phyloP scores from a whole-genome alignment of 2,113 vertebrate species.

The Cryptotis parvus region DNA sequence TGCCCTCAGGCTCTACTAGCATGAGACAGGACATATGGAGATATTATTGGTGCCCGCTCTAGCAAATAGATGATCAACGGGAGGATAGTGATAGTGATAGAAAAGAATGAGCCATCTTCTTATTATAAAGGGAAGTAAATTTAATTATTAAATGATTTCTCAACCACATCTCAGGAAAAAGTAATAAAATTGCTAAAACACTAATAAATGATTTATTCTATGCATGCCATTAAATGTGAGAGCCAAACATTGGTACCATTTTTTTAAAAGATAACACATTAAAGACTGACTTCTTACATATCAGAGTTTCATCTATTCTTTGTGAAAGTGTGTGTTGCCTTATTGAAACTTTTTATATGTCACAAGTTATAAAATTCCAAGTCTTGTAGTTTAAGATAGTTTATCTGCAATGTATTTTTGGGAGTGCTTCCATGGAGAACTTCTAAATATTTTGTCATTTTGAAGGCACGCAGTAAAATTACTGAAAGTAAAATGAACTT shows the following conservation, averaged over 20 bases:
- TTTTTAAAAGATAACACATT: conserved; percentile 16
- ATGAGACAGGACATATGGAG: too few relatives aligned
- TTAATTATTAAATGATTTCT: background rate
- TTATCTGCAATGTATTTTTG: background rate
- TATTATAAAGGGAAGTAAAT: conserved; percentile 8
- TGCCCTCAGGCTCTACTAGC: too few relatives aligned
- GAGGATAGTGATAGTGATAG: too few relatives aligned
- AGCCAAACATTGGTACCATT: background rate
- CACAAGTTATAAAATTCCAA: conserved; percentile 15
- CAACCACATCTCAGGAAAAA: background rate
- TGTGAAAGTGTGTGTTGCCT: background rate
- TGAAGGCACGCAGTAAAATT: conserved; percentile 16
- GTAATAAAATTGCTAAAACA: background rate
- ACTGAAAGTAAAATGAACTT: conserved; percentile 10
- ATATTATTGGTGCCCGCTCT: too few relatives aligned
- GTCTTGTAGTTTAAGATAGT: background rate
- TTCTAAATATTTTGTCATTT: conserved; percentile 41
- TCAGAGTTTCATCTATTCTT: background rate
- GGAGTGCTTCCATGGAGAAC: background rate
- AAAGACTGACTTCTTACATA: background rate
- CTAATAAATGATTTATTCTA: background rate
- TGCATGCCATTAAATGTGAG: background rate
- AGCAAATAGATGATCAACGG: too few relatives aligned
- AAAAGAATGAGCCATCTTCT: background rate
- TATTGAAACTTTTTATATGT: conserved; percentile 1